These are phyloP conservation scores for Myocastor coypus DNA, from an alignment of 2,113 vertebrate species.

Conservation along the genomic window DNA sequence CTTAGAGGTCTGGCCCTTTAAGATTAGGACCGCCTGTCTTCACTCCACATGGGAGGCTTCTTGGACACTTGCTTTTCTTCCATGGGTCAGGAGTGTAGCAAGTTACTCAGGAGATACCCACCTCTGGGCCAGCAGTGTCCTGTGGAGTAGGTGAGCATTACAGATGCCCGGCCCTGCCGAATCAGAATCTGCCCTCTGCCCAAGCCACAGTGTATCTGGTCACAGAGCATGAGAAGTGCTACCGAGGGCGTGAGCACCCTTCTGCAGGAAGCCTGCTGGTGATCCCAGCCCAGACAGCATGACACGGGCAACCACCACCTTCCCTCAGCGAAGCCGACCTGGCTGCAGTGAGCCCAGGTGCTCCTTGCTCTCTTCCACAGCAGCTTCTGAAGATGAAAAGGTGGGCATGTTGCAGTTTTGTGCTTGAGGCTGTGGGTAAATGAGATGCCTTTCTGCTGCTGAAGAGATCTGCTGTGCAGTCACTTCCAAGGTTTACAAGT, in stretches of 20 bases:
- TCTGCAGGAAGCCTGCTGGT: not conserved
- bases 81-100: accelerated
- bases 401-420: not conserved
- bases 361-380: accelerated
- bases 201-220: not conserved
- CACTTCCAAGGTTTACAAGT: not conserved
- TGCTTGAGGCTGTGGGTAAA: not conserved
- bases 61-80: no score
- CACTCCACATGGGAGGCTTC: not conserved
- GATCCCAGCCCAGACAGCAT: not conserved
- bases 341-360: not conserved
- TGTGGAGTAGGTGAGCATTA: no score
- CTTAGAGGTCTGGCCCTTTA: not conserved
- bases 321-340: not conserved
- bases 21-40: no score
- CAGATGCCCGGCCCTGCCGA: not conserved
- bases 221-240: accelerated
- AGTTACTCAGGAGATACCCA: accelerated
- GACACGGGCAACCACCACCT: no score
- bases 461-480: not conserved
- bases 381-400: accelerated
- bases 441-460: not conserved
- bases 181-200: not conserved
- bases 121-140: accelerated
- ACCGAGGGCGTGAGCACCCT: not conserved